A percentile compares a stretch with the other conserved stretches of the same genome.
phyloP scores from a whole-genome alignment of 2,113 vertebrate genomes.

The Amblyopsis rosae region DNA sequence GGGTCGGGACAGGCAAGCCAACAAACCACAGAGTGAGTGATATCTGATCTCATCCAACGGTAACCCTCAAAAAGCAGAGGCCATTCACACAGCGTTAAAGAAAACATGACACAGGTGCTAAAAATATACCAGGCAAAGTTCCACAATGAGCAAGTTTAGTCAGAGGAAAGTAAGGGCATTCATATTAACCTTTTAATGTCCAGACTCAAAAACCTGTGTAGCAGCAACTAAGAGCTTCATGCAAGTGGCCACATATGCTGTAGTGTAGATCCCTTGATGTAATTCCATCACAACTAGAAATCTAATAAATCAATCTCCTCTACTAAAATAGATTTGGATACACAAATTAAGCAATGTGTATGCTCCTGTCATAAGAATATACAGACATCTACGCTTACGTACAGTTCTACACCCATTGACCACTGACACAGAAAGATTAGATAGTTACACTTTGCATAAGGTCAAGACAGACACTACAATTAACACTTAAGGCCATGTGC shows the following conservation, averaged over 20 bases:
- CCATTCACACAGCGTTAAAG: conserved; percentile 55
- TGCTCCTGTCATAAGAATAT: no score
- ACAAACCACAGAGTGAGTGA: conserved; percentile 52
- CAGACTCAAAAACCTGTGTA: conserved; percentile 7
- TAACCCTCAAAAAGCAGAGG: conserved; percentile 58
- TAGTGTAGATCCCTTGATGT: no score
- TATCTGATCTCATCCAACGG: conserved; percentile 57
- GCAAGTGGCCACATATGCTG: no score
- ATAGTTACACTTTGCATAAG: no score
- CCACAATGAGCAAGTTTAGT: conserved; percentile 51
- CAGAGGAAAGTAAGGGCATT: conserved; percentile 36
- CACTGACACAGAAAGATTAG: no score
- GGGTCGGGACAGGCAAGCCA: conserved; percentile 22
- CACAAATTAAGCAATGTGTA: no score
- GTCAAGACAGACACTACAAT: conserved; percentile 3
- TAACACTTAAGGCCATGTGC: conserved; percentile 26
- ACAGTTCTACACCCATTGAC: no score
- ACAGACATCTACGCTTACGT: no score
- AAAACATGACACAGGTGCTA: conserved; percentile 67
- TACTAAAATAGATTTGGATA: no score
- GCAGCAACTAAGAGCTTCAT: not conserved
- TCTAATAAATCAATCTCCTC: no score
- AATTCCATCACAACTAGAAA: no score
- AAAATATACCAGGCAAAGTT: conserved; percentile 61
- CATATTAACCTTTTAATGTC: conserved; percentile 27